Evolutionary conservation across 1,140 invertebrate species (phyloP), one percentile per base, ranked within the genome.

Genomic region (Drosophila parvula): DNA sequence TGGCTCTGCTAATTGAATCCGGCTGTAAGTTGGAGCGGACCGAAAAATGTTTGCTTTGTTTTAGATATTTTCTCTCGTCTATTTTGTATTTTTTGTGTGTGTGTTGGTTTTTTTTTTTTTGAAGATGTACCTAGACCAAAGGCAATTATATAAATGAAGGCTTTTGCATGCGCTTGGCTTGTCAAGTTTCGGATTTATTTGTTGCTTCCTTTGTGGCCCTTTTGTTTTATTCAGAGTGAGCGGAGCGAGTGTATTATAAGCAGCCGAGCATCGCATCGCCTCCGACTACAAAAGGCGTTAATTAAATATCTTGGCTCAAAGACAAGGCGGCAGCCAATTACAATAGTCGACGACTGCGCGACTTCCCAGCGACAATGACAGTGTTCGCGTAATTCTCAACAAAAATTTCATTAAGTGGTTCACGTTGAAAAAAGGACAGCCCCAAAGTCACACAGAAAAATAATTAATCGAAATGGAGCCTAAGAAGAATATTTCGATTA

Each of bases 331-430:
- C 74, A 79, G 64, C 70, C 83, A 75, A 82, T 88, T 75, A 68
- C 79, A 82, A 73, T 71, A 36, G 68, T 71, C 40, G 59, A 44
- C 57, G 68, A 30, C 48, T 61, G 55, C 53, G 51, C 62, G 48
- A 59, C 63, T 44, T 51, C 36, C 28, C 61, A 76, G 43, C 38
- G 71, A 63, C 71, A 77, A 62, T 70, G 48, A 48, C 61, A 78
- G 69, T 67, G 79, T 38, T 53, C 51, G 36, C 32, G 32, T 74
- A 70, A 82, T 79, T 73, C 81, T 77, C 51, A 83, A 81, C 83
- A 83, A 88, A 78, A 89, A 89, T 84, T 80, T 88, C 83, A 83
- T 86, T 86, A 86, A 78, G 79, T 85, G 76, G 71, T n/a, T n/a
- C n/a, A n/a, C n/a, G n/a, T n/a, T n/a, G n/a, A n/a, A 51, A 57